Evolutionary conservation across 64 coral and sea anemone species (phyloP), one percentile per base, ranked within the genome.

Genomic region (Astreopora myriophthalma): DNA sequence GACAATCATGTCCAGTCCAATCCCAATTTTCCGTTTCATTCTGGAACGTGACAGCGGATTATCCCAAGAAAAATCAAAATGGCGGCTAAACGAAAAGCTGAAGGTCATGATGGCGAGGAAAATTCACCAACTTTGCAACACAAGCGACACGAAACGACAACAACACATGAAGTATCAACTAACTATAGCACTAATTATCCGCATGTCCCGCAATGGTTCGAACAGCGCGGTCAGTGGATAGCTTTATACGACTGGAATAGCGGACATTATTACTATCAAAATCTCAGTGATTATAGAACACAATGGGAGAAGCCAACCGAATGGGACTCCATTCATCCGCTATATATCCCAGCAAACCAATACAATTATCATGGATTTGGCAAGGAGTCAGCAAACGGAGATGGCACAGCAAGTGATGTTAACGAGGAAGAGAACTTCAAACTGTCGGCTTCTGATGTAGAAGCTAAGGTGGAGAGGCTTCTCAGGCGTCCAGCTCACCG

Each of bases 201-300:
- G 14, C 86, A 39, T 73, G 52, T 8, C 29, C 26, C 44, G 26
- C 89, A 95, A 48, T 91, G 77, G 22, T 95, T 84, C 70, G 94
- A 95, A 63, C 89, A 92, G 48, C 88, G 94, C 51, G 94, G 94
- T n/a, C 82, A 92, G 3, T 95, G 94, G 94, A 67, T 92, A 34
- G 80, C 94, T 48, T 46, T 88, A 28, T 95, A 84, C 65, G 89
- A 95, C 75, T 87, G 88, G 82, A 92, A 77, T 23, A 92, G 73
- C 42, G 90, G 75, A 75, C 87, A 71, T 22, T 88, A 91, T 35
- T 95, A 86, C 35, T 95, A 95, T 65, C 88, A 91, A 91, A 80
- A 95, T 51, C 58, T 69, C 20, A 91, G 75, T 60, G 62, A 70
- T 81, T 70, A 79, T 46, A 20, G 55, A 65, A 91, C 90, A 2